Conservation (phyloP, 2,797 vertebrate species). For the Ispidina picta region DNA sequence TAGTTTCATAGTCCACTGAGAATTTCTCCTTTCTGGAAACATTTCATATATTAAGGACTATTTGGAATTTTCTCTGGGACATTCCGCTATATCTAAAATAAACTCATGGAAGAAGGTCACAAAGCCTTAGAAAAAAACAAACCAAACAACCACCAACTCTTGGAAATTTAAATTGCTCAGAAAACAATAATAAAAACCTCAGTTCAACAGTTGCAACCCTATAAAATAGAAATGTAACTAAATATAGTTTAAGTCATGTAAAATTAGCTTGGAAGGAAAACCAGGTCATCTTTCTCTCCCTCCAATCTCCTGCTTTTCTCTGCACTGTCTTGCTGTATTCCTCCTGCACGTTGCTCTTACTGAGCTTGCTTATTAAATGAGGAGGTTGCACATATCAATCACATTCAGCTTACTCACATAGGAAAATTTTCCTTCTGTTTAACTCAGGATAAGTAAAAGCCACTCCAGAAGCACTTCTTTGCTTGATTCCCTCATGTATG, state of each 20-base stretch:
- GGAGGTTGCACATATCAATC: not conserved
- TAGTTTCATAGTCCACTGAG: constrained; percentile 58
- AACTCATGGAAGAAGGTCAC: constrained; percentile 47
- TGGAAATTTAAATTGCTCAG: constrained; percentile 18
- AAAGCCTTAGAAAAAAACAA: not conserved
- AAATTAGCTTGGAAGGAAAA: constrained; percentile 39
- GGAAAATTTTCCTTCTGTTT: not conserved
- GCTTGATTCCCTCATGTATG: not conserved
- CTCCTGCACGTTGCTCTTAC: not conserved
- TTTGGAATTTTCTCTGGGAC: constrained; percentile 70
- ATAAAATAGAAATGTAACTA: constrained; percentile 25
- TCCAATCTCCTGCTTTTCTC: not conserved
- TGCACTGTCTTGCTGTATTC: not conserved
- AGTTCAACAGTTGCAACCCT: not conserved
- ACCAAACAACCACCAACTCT: not conserved
- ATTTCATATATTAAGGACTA: constrained; percentile 64
- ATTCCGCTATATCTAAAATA: constrained; percentile 57
- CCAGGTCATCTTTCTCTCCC: constrained; percentile 3
- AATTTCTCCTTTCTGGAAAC: constrained; percentile 67
- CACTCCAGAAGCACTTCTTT: not conserved
- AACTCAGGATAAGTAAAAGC: not conserved
- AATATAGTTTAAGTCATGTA: constrained; percentile 22
- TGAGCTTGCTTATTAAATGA: not conserved
- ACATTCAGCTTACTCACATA: not conserved
- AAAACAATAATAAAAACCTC: constrained; percentile 22